Evolutionary conservation across 2,797 vertebrate species (phyloP), one percentile per base, ranked within the genome.

Genomic region (Podarcis siculus): DNA sequence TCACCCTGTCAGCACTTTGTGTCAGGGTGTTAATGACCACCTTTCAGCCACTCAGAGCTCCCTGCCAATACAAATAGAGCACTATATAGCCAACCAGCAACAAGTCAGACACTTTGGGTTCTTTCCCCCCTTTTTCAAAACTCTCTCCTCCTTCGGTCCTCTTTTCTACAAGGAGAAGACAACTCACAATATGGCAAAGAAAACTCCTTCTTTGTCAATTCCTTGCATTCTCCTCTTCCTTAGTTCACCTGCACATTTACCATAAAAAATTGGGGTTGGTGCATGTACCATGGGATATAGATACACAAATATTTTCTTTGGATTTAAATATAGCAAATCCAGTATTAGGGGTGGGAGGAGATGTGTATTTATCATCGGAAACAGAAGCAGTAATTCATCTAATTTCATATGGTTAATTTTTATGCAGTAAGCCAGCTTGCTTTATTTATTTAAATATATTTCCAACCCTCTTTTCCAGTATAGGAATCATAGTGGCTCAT

Each of bases 11-110:
- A 96, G 96, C 96, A 95, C 96, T 95, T 90, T 90, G 91, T 94
- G 96, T 95, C 90, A 87, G 92, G 94, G 96, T 96, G 97, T 97
- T 97, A 97, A 97, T 96, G 96, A 94, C 95, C 95, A 95, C 94
- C 96, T 97, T 96, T 97, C 96, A 97, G 96, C 96, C 96, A 95
- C 95, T 96, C 93, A 25, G 91, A 85, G 64, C 67, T 82, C 82
- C 89, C 87, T 95, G 96, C 97, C 97, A 97, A 95, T 94, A 94
- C 96, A 97, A 97, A 96, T 86, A 97, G 87, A 87, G 78, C 83
- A 79, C 90, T 92, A 95, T 91, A 86, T 85, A 89, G 90, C 94
- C 96, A 96, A 94, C 94, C 91, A 95, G 95, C 94, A 95, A 92
- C 91, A 92, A 88, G 73, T 88, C 91, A 67, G 91, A 86, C 86